Percentiles rank a stretch among this genome's conserved stretches.
Conservation (phyloP, 2,888 invertebrate genomes). For the Tryphoninae sp. region DNA sequence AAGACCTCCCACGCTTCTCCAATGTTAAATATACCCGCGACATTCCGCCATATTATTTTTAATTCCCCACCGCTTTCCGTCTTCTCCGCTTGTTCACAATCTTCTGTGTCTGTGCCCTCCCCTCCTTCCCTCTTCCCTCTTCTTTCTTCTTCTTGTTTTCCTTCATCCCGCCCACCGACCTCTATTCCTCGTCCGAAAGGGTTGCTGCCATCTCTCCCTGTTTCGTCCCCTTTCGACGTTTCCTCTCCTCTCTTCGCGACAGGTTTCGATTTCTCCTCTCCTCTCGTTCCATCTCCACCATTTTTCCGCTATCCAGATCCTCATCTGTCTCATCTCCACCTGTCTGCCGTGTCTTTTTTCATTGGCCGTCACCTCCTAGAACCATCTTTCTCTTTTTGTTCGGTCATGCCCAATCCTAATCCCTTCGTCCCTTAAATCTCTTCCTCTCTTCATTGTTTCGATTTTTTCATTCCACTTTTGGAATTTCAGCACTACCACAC, state of each 20-base stretch:
- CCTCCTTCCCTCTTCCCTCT: background rate
- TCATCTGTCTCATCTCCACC: constrained; percentile 17
- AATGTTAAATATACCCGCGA: constrained; percentile 35
- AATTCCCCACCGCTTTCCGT: background rate
- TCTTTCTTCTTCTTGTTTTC: background rate
- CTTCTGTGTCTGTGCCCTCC: background rate
- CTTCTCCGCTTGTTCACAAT: too few species aligned
- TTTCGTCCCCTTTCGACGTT: background rate
- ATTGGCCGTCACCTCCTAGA: background rate
- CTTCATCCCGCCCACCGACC: background rate
- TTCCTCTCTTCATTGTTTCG: constrained; percentile 24
- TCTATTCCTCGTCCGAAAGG: background rate
- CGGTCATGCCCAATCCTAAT: constrained; percentile 28
- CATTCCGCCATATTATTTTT: constrained; percentile 37
- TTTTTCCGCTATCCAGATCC: background rate
- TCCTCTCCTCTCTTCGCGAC: background rate
- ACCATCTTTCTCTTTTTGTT: constrained; percentile 36
- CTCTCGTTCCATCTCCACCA: constrained; percentile 39
- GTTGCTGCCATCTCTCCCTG: too few species aligned
- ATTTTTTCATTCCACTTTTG: constrained; percentile 14
- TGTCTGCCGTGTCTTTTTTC: constrained; percentile 1
- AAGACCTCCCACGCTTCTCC: constrained; percentile 27
- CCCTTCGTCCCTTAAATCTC: constrained; percentile 3
- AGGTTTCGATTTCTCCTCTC: background rate
- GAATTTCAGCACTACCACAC: background rate